Evolutionary conservation across 2,113 vertebrate species (phyloP), one percentile per base, ranked within the genome.

Genomic region (Siniperca knerii): DNA sequence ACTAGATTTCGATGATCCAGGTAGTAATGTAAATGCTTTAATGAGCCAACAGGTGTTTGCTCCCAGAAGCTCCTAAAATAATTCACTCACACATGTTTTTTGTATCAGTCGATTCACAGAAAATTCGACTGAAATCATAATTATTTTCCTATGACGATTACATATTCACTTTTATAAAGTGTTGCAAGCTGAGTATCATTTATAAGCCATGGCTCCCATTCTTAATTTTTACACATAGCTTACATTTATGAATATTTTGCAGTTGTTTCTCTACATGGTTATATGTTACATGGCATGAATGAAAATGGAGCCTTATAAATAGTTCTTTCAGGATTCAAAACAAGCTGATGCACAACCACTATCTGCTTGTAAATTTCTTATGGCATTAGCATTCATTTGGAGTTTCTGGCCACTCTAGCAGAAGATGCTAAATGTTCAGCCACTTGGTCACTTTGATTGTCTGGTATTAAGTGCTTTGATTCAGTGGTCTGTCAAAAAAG

Each of bases 231-330:
- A 37, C 35, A 37, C 35, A 48, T 16, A 25, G 2, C 15, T 25
- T 60, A 9, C 4, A 60, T 33, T 40, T 64, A 11, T 44, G 4
- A n/a, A n/a, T 20, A 61, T 67, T 20, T 58, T 60, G 15, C 33
- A 23, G 35, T 4, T 37, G 9, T 55, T 64, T 64, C n/a, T 15
- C 11, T 46, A n/a, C 25, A n/a, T 64, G 29, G 35, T 64, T 78
- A 23, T 52, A 48, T 23, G n/a, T 42, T 46, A 37, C 9, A 8
- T 50, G 18, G 9, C 8, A 69, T 35, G 6, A 65, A 58, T 57
- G 11, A 12, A 50, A 75, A 69, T 65, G 23, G 23, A 66, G 25
- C 42, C 44, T 65, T 58, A 20, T 42, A 8, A 78, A 68, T 78
- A 13, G 13, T 50, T 21, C 11, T 6, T 11, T 18, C n/a, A 16